These are phyloP conservation scores for Epizoanthus illoricatus DNA, from an alignment of 92 coral and sea anemone species.

Conservation along the genomic window DNA sequence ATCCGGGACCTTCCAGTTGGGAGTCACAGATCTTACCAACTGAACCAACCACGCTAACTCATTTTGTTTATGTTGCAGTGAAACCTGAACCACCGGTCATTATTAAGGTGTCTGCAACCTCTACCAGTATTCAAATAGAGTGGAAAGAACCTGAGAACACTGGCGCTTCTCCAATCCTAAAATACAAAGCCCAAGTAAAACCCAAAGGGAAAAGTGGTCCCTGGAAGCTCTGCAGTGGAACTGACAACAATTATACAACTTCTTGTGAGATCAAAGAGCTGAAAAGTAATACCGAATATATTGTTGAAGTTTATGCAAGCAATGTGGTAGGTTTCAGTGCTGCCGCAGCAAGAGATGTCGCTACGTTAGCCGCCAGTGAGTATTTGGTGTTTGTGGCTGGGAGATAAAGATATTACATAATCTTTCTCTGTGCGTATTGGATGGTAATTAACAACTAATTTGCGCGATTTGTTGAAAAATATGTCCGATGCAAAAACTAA, in stretches of 20 bases:
- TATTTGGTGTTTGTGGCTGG: background rate
- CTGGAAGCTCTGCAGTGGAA: background rate
- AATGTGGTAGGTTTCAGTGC: background rate
- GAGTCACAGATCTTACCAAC: no score
- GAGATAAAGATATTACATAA: no score
- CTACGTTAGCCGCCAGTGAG: background rate
- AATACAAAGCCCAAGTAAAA: background rate
- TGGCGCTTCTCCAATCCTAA: background rate
- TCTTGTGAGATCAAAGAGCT: background rate
- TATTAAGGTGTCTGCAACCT: background rate
- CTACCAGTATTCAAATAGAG: background rate
- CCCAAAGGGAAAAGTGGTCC: background rate
- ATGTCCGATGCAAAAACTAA: no score
- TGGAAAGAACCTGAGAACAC: background rate
- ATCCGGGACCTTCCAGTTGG: no score
- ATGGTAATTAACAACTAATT: no score
- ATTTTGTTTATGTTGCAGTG: background rate
- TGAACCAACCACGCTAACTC: no score
- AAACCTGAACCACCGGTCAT: constrained; percentile 3
- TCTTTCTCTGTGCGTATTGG: no score
- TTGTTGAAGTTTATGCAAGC: background rate
- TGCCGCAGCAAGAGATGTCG: background rate
- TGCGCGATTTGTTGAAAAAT: no score
- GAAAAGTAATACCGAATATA: background rate
- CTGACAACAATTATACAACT: background rate